Evolutionary conservation across 2,113 vertebrate genomes (phyloP).

Genomic region (Strigops habroptila): DNA sequence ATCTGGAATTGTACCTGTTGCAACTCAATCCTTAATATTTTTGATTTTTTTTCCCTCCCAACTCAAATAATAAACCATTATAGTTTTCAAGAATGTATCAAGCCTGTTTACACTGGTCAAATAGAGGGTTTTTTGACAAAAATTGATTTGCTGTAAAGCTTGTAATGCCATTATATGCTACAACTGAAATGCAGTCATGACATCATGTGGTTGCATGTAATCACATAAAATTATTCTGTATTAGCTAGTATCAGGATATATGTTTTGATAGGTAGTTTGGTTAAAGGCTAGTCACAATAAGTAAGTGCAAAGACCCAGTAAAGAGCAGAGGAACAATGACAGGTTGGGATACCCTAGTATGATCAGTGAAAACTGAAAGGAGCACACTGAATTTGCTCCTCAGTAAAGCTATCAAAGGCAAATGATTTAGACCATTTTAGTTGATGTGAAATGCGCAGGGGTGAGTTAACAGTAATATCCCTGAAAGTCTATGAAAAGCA

Average conservation of each 20-base stretch:
- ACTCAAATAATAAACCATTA: background rate
- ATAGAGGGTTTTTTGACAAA: background rate
- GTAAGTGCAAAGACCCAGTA: rapidly evolving
- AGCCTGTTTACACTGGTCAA: background rate
- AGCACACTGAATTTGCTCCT: background rate
- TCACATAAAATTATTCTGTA: background rate
- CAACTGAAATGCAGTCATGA: background rate
- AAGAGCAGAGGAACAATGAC: background rate
- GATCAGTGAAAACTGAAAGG: background rate
- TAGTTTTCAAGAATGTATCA: background rate
- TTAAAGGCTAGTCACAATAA: background rate
- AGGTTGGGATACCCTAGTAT: background rate
- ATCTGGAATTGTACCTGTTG: background rate
- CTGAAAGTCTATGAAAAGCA: background rate
- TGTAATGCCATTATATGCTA: background rate
- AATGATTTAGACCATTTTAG: background rate
- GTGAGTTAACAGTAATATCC: background rate
- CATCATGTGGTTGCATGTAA: background rate
- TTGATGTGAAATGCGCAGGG: background rate
- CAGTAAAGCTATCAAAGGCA: background rate
- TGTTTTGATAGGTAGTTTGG: background rate
- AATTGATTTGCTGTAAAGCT: background rate
- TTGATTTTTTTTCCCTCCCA: background rate
- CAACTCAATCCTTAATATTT: background rate
- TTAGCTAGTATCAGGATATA: background rate